phyloP scores from a whole-genome alignment of 1,140 invertebrate genomes.

The Diuraphis noxia region DNA sequence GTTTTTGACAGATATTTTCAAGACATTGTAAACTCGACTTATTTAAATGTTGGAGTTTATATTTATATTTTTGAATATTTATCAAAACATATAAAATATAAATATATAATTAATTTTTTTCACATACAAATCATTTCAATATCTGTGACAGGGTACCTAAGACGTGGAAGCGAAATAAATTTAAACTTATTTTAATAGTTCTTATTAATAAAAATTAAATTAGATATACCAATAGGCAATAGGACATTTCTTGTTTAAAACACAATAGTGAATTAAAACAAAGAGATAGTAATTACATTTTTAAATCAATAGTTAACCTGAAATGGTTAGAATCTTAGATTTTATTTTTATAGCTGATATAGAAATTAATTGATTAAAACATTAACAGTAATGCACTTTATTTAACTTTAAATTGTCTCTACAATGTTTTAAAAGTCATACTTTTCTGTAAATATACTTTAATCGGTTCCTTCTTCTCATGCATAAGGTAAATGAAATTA shows the following conservation, averaged over 20 bases:
- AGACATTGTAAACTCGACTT: not conserved
- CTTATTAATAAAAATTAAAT: not conserved
- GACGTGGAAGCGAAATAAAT: no score
- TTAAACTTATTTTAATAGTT: no score
- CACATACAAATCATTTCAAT: not conserved
- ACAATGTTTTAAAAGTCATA: not conserved
- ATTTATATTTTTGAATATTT: not conserved
- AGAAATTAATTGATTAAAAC: not conserved
- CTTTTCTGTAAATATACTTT: not conserved
- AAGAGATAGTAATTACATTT: not conserved
- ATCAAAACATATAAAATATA: not conserved
- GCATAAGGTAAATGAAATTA: not conserved
- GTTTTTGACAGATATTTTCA: not conserved
- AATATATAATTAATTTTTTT: not conserved
- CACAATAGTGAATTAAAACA: not conserved
- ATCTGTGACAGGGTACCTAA: not conserved
- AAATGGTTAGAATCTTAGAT: not conserved
- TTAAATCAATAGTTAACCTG: not conserved
- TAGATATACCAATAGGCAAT: no score
- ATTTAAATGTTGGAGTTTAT: not conserved
- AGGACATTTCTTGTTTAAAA: no score
- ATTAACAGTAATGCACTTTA: not conserved
- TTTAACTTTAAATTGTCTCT: not conserved
- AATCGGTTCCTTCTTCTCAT: not conserved
- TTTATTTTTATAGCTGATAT: rapidly evolving